Evolutionary conservation across 2,888 invertebrate genomes (phyloP).

Genomic region (Laspeyria flexula): DNA sequence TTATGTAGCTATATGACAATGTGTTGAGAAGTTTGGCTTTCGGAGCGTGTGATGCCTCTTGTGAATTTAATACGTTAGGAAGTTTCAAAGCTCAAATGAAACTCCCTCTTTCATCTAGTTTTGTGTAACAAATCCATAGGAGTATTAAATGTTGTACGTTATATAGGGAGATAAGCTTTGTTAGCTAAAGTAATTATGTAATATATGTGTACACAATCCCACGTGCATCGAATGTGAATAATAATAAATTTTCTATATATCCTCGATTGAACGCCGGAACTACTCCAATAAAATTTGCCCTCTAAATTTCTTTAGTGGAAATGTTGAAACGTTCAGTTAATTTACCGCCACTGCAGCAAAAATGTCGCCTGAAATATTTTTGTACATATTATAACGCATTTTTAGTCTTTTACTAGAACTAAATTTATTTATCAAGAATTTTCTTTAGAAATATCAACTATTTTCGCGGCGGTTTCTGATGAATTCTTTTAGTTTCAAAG

Average conservation of each 20-base stretch:
- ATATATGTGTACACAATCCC: too few species aligned
- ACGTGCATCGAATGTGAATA: background rate
- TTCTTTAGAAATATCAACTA: background rate
- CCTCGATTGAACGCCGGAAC: background rate
- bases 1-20: slow-evolving; percentile 18
- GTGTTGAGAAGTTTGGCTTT: slow-evolving; percentile 16
- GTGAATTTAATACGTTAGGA: slow-evolving; percentile 15
- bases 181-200: background rate
- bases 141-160: background rate
- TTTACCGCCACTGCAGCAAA: background rate
- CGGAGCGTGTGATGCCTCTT: slow-evolving; percentile 18
- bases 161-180: background rate
- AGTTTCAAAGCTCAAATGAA: slow-evolving; percentile 10
- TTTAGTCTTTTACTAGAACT: too few species aligned
- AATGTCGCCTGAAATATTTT: background rate
- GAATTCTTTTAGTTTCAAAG: too few species aligned
- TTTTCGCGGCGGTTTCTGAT: too few species aligned
- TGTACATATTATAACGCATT: background rate
- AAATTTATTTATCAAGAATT: too few species aligned
- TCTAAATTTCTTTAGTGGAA: slow-evolving; percentile 39
- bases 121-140: background rate
- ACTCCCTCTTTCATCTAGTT: background rate
- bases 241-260: background rate
- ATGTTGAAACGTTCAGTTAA: slow-evolving; percentile 26
- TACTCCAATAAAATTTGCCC: background rate